Base-by-base conservation (phyloP, 1,140 invertebrate genomes). In the Helicorthomorpha holstii region DNA sequence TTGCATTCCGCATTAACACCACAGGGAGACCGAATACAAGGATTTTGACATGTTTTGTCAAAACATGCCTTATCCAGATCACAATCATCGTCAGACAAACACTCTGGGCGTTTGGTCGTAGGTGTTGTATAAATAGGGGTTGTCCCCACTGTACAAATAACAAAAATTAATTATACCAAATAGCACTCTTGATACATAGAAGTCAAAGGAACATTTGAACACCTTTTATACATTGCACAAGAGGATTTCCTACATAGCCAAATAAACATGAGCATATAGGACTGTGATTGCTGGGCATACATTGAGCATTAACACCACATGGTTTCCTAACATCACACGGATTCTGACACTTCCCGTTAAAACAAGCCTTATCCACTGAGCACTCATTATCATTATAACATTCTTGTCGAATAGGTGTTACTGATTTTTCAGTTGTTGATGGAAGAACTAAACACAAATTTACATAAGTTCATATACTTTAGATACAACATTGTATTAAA, bases 51-150 rank as follows among this genome's bases (percentile, higher is more conserved):
- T 63, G 80, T 78, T 41, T 78, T 77, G 56, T 81, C 77, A 48
- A 83, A 73, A 65, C 89, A 94, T 49, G 84, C 83, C 63, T 81
- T 74, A 66, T 90, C 85, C n/a, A 82, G 79, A 44, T 85, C 79
- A 61, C 89, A 94, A 61, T 93, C 84, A 56, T 80, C 75, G 62
- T 91, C 80, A 55, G 73, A 73, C 34, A 77, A 74, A 69, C 89
- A 94, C 1, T 87, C 88, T 21, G 74, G 71, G 38, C 84, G 12
- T 19, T 41, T 19, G 19, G 38, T 41, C 19, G 38, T 41, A 41
- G 38, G 38, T 41, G 38, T 41, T 41, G 38, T 12, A 41, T 12
- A 41, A 19, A 19, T 41, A 12, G 38, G 38, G 19, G 38, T 12
- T 12, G 38, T 12, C 12, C 12, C 19, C 19, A 41, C 38, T 41